These are phyloP conservation scores for Geopemphigus sp. DNA, from an alignment of 1,140 invertebrate species.

Conservation along the genomic window DNA sequence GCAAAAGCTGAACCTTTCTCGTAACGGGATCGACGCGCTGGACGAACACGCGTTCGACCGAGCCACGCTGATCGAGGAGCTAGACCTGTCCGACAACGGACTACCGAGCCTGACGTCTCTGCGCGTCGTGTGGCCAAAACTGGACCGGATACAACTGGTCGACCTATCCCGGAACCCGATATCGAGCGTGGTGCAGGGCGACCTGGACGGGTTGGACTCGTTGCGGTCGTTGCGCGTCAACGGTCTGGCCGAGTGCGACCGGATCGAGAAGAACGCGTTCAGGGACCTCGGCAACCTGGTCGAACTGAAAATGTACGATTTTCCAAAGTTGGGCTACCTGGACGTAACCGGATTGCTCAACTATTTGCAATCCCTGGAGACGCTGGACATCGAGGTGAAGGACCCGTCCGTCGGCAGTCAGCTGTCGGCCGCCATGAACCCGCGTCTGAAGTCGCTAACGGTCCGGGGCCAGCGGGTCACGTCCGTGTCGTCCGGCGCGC, in stretches of 20 bases:
- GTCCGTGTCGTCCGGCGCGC: conserved; percentile 75
- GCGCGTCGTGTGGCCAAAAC: conserved; percentile 64
- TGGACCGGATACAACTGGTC: conserved; percentile 67
- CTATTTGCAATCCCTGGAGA: conserved; percentile 66
- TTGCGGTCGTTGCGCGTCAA: conserved; percentile 67
- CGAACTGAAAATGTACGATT: conserved; percentile 68
- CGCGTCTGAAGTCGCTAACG: conserved; percentile 71
- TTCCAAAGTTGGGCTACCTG: conserved; percentile 75
- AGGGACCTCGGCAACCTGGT: conserved; percentile 68
- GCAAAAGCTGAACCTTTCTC: conserved; percentile 74
- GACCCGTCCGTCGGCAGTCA: conserved; percentile 77
- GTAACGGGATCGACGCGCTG: conserved; percentile 70
- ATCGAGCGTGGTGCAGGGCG: conserved; percentile 67
- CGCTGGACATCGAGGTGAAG: conserved; percentile 81
- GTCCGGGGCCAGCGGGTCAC: conserved; percentile 72
- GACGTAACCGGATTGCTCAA: conserved; percentile 78
- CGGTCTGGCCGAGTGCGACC: conserved; percentile 66
- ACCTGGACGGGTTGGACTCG: conserved; percentile 68
- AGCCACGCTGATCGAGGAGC: conserved; percentile 71
- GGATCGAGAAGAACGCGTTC: conserved; percentile 82
- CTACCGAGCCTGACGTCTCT: conserved; percentile 57
- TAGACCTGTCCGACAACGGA: conserved; percentile 76
- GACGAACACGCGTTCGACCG: conserved; percentile 69
- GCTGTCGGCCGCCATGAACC: conserved; percentile 72
- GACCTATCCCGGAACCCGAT: conserved; percentile 80